Conservation (phyloP, 2,888 invertebrate genomes). For the Crioceris asparagi region DNA sequence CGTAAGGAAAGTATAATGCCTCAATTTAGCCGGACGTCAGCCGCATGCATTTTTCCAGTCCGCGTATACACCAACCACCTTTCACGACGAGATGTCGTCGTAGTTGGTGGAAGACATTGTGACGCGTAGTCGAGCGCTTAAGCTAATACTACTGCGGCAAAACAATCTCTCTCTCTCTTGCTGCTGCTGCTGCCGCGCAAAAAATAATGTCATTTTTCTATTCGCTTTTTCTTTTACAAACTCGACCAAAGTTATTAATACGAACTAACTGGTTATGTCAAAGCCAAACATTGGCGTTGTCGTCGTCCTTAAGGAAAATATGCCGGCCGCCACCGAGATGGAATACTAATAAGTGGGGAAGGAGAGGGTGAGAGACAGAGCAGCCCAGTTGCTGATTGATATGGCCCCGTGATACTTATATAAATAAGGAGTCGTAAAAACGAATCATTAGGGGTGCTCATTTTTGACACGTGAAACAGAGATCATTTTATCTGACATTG, state of each 20-base stretch:
- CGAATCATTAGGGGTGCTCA: too few relatives aligned
- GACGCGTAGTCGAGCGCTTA: constrained; percentile 5
- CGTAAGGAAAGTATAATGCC: constrained; percentile 35
- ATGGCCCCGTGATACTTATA: too few relatives aligned
- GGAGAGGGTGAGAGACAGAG: constrained; percentile 28
- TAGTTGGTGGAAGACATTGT: constrained; percentile 6
- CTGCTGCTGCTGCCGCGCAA: too few relatives aligned
- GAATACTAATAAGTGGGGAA: constrained; percentile 43
- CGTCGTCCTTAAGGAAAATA: too few relatives aligned
- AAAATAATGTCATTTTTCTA: constrained; percentile 41
- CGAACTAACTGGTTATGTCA: constrained; percentile 44
- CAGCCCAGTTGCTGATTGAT: constrained; percentile 35
- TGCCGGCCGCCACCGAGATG: constrained; percentile 29
- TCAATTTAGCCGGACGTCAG: constrained; percentile 40
- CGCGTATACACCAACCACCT: constrained; percentile 24
- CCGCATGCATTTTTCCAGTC: constrained; percentile 37
- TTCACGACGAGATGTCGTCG: constrained; percentile 29
- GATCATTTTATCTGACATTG: too few relatives aligned
- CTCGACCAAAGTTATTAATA: constrained; percentile 41
- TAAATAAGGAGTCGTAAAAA: too few relatives aligned
- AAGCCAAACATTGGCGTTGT: constrained; percentile 41
- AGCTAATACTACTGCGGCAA: constrained; percentile 28
- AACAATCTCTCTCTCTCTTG: constrained; percentile 33
- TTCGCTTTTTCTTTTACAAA: constrained; percentile 34
- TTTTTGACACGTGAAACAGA: too few relatives aligned